A percentile compares a stretch with the other conserved stretches of the same genome.
Evolutionary conservation across 2,888 invertebrate species (phyloP).

Genomic region (Drosophila monieri): DNA sequence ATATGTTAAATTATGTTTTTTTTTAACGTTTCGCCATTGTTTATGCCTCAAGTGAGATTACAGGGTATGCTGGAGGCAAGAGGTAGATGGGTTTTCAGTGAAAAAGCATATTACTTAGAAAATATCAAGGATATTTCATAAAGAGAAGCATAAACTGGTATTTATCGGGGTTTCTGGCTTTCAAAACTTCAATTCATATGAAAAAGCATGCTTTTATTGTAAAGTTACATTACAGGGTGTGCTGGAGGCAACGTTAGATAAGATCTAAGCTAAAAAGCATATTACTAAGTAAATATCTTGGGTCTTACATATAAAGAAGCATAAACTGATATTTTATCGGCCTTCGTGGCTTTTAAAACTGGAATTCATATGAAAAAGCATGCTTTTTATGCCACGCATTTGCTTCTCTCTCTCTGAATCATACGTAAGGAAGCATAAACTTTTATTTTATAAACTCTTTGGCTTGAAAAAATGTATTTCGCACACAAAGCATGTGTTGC

Average conservation of each 20-base stretch:
- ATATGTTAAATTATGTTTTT: conserved; percentile 76
- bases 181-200: background rate
- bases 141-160: too few species aligned
- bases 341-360: background rate
- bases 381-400: background rate
- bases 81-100: background rate
- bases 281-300: too few species aligned
- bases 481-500: too few species aligned
- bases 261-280: too few species aligned
- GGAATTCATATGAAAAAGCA: background rate
- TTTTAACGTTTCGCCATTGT: conserved; percentile 50
- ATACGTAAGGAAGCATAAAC: background rate
- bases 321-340: too few species aligned
- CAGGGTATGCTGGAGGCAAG: conserved; percentile 2
- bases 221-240: background rate
- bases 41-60: background rate
- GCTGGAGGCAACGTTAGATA: background rate
- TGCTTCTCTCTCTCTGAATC: too few species aligned
- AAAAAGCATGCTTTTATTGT: background rate
- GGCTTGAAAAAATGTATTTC: background rate
- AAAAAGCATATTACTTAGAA: too few species aligned
- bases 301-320: too few species aligned
- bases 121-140: too few species aligned
- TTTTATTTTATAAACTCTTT: background rate
- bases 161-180: background rate